Conservation (phyloP, 2,888 invertebrate genomes). For the Drosophila bunnanda region DNA sequence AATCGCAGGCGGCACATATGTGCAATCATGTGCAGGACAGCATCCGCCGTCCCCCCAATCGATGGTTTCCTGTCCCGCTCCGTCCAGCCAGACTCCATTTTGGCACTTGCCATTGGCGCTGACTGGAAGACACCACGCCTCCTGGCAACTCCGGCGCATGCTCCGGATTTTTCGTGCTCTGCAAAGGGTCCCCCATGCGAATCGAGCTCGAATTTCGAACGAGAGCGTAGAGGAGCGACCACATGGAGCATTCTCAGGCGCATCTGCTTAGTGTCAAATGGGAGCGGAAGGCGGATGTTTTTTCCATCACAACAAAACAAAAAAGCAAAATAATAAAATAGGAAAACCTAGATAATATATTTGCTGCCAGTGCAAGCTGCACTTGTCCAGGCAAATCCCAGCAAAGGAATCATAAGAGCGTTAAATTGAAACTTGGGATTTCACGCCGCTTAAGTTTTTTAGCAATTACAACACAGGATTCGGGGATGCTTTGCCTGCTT, state of each 20-base stretch:
- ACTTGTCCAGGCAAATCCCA: constrained; percentile 53
- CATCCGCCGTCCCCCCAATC: constrained; percentile 60
- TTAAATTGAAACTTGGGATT: constrained; percentile 85
- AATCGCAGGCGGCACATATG: constrained; percentile 80
- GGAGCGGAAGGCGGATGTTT: constrained; percentile 56
- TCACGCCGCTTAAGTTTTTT: constrained; percentile 84
- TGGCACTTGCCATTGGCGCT: constrained; percentile 83
- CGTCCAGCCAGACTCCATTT: constrained; percentile 81
- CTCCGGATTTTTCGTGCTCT: constrained; percentile 33
- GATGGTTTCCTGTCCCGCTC: constrained; percentile 53
- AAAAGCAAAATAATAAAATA: background rate
- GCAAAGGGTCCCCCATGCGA: constrained; percentile 7
- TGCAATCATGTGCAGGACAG: constrained; percentile 73
- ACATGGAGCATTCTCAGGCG: constrained; percentile 29
- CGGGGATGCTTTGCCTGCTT: background rate
- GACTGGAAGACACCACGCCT: constrained; percentile 56
- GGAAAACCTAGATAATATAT: constrained; percentile 68
- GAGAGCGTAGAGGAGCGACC: constrained; percentile 5
- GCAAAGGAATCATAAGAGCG: constrained; percentile 81
- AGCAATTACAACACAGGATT: constrained; percentile 71
- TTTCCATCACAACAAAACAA: constrained; percentile 24
- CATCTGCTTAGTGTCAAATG: constrained; percentile 75
- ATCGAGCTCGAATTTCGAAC: constrained; percentile 50
- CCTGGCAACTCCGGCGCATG: constrained; percentile 59
- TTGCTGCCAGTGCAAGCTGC: constrained; percentile 66